phyloP scores from a whole-genome alignment of 2,113 vertebrate genomes.

The Oreamnos americanus region DNA sequence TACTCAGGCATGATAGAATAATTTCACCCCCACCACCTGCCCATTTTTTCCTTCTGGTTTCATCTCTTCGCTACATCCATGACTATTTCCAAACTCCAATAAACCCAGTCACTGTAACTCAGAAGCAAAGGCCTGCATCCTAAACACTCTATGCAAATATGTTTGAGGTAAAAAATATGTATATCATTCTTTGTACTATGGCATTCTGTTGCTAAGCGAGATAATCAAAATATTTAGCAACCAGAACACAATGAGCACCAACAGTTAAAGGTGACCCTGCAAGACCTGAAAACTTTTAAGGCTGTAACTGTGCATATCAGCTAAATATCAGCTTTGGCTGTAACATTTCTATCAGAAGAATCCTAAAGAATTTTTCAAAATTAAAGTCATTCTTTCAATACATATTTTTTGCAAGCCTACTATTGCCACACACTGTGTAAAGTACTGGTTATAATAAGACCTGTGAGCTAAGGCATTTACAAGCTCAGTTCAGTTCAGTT shows the following conservation, averaged over 20 bases:
- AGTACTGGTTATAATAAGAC: not conserved
- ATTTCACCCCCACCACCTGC: not conserved
- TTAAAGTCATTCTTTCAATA: not conserved
- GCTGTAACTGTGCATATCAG: not conserved
- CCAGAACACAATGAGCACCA: not conserved
- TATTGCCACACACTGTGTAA: not conserved
- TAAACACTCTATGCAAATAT: not conserved
- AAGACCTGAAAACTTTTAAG: not conserved
- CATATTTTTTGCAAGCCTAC: not conserved
- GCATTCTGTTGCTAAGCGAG: not conserved
- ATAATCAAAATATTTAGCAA: slow-evolving; percentile 19
- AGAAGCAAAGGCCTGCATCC: not conserved
- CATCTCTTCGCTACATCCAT: not conserved
- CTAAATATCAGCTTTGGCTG: not conserved
- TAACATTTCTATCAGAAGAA: not conserved
- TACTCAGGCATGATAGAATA: not conserved
- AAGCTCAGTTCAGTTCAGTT: not conserved
- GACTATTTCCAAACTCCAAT: not conserved
- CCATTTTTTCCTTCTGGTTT: not conserved
- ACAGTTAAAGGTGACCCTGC: not conserved
- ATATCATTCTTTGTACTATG: not conserved
- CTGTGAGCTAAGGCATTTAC: not conserved
- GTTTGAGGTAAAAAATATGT: not conserved
- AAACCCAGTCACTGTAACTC: not conserved
- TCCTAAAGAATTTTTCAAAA: slow-evolving; percentile 24